phyloP scores from a whole-genome alignment of 2,888 invertebrate genomes.

The Drosophila buzzatii region DNA sequence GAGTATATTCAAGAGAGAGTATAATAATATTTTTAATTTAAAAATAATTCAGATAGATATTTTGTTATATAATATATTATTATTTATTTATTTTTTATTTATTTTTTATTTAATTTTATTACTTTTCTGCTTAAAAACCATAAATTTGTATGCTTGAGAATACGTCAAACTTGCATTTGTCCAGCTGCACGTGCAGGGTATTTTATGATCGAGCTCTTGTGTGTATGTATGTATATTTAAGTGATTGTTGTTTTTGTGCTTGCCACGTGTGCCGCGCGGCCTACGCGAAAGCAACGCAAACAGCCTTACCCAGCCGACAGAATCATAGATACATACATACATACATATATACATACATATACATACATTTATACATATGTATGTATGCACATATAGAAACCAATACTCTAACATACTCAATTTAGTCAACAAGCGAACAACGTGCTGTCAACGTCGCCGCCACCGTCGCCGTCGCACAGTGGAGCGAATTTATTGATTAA shows the following conservation, averaged over 20 bases:
- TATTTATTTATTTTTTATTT: neutral
- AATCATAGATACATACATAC: constrained; percentile 14
- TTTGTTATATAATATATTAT: neutral
- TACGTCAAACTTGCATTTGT: too few relatives aligned
- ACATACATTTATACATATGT: neutral
- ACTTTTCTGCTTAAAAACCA: neutral
- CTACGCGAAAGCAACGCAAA: constrained; percentile 28
- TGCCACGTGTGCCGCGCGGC: constrained; percentile 34
- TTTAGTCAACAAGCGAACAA: constrained; percentile 16
- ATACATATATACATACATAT: neutral
- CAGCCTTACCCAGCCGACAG: constrained; percentile 21
- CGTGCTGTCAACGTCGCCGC: constrained; percentile 11
- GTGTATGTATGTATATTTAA: neutral
- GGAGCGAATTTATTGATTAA: constrained; percentile 6
- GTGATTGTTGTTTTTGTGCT: constrained; percentile 7
- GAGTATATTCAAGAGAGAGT: too few relatives aligned
- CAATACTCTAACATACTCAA: constrained; percentile 6
- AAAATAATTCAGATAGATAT: too few relatives aligned
- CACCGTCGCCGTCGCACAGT: constrained; percentile 22
- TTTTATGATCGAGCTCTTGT: constrained; percentile 4
- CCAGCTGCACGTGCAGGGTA: constrained; percentile 8
- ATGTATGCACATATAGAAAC: neutral
- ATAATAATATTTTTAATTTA: too few relatives aligned
- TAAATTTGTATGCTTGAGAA: neutral
- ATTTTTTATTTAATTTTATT: neutral